Evolutionary conservation across 2,888 invertebrate genomes (phyloP), one percentile per base, ranked within the genome.

Genomic region (Volucella bombylans): DNA sequence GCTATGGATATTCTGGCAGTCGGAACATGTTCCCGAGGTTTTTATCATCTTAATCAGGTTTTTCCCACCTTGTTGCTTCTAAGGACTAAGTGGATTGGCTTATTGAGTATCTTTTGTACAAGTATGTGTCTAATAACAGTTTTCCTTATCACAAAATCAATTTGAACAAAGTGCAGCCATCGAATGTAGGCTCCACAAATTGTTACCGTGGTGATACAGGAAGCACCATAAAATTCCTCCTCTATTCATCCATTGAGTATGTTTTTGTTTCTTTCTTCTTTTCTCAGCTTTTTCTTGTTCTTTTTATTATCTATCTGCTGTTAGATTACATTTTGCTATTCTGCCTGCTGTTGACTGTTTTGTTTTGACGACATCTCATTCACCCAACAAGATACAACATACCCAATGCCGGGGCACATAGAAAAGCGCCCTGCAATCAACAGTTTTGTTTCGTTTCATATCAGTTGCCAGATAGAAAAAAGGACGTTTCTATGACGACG

Each of bases 401-500:
- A 31, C 31, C 31, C 4, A 31, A 31, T 23, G 18, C 18, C 18
- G 3, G 3, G 18, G 2, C 18, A 41, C 38, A 41, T 14, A 55
- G 18, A 57, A 61, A 67, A 49, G 38, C 47, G 18, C 31, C 10
- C 72, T 62, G 49, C 39, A 62, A 78, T 79, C 82, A 83, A 83
- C 82, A 82, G 82, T 82, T 82, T 72, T 62, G 6, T 31, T 31
- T 31, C 31, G 1, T 31, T 31, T 31, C 31, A 6, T 31, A 31
- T 31, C 31, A 6, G 6, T 31, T 31, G 31, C 31, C 4, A 72
- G 73, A 57, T 68, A 61, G 39, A 73, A 62, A 14, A 67, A 31
- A 64, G 52, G 43, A 78, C 12, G 38, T 47, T 55, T 68, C 72
- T 55, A 18, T 54, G 78, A 38, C 54, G 47, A 31, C 38, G 43